Base-by-base conservation (phyloP, 2,888 invertebrate genomes). In the Diabrotica balteata region DNA sequence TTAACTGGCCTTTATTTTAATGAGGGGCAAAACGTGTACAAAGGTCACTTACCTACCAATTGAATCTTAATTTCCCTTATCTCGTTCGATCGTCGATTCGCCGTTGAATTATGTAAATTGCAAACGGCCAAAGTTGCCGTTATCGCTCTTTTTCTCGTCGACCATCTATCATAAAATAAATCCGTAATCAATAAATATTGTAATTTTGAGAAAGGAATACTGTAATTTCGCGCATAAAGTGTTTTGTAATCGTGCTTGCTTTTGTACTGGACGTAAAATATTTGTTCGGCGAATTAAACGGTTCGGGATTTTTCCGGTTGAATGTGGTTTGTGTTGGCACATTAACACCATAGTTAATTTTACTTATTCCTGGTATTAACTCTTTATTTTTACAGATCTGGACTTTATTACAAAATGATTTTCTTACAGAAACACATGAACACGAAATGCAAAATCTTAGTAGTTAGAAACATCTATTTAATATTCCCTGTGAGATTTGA, bases 21-120 rank as follows among this genome's bases (percentile, higher is more conserved):
- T 68, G 66, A 71, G 70, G 70, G 71, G 69, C 72, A 71, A 66
- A 72, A 72, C 72, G 72, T 72, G 72, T 71, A 69, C 67, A 61
- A 67, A 71, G 72, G 70, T 72, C 72, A 68, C 70, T 68, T 64
- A 66, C 69, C 72, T 63, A 67, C 64, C 71, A 69, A 72, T 72
- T 72, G 71, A 71, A 71, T 71, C 68, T 66, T 66, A 71, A 71
- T 69, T 72, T 64, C 68, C 63, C 65, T 66, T 69, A 68, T 69
- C 65, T 55, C 42, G 50, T 65, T 8, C 64, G 55, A 62, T 46
- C 63, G 63, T 63, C 59, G 68, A 68, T 72, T 67, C 70, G 63
- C 63, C 50, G 62, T 59, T 50, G 67, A 60, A 71, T 72, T 72
- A 69, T 72, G 70, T 60, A 69, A 71, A 72, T 71, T 71, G 70